Evolutionary conservation across 1,140 invertebrate genomes (phyloP), one percentile per base, ranked within the genome.

Genomic region (Portunus trituberculatus): DNA sequence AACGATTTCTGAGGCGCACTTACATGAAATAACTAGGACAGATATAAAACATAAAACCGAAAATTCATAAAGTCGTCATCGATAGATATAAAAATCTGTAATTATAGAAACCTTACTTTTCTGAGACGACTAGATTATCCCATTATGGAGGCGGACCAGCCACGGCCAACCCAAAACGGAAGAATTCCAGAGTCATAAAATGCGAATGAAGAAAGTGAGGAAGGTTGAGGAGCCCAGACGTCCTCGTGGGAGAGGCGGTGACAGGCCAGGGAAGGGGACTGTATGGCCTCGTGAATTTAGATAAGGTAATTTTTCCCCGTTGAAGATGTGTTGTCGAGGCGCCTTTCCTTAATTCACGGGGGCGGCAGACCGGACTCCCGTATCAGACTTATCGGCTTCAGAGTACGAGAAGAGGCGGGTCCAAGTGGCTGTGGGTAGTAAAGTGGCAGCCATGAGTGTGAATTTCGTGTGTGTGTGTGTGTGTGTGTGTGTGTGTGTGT

Each of bases 301-400:
- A 91, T 91, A 91, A 76, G 90, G 90, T 91, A 91, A 91, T 91
- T 91, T 91, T 91, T 91, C 90, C 52, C 25, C 16, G 90, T 91
- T 76, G 52, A 76, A 91, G 90, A 91, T 76, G 90, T 91, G 29
- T 91, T 91, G 89, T 32, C 48, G 89, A 91, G 59, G 67, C 67
- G 67, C 67, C 67, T 76, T n/a, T n/a, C n/a, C n/a, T 8, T 76
- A 76, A 76, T 76, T 8, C 67, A n/a, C 4, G n/a, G 67, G 16
- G 67, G 67, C 67, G 67, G 67, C 67, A 76, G 67, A 76, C 67
- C 67, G 20, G 67, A 76, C 67, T 76, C 67, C n/a, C 67, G 25
- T 59, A 12, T 76, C 67, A 76, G 67, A 76, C 67, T 76, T 76
- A 76, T 76, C 20, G 67, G 67, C 67, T n/a, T n/a, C 67, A 20